These are phyloP conservation scores for Delphinapterus leucas DNA, from an alignment of 2,113 vertebrate species.

Conservation along the genomic window DNA sequence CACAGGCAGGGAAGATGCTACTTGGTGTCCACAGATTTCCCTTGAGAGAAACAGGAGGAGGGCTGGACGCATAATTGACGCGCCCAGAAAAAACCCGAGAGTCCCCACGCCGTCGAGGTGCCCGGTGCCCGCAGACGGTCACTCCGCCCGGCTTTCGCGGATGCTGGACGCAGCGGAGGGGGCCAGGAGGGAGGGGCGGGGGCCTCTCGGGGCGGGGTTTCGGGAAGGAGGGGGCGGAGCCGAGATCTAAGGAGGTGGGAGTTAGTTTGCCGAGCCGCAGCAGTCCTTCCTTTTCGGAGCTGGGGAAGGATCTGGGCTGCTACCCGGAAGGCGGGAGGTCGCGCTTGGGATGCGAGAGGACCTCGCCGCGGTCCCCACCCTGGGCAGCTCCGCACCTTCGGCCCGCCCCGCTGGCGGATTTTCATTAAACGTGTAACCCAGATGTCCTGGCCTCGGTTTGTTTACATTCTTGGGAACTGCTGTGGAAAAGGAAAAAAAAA, in stretches of 20 bases:
- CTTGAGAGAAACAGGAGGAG: neutral
- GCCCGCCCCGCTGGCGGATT: conserved; percentile 17
- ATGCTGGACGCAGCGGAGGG: rapidly evolving
- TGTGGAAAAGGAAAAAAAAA: conserved; percentile 68
- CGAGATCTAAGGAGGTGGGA: rapidly evolving
- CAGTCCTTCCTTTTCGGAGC: neutral
- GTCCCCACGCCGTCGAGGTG: rapidly evolving
- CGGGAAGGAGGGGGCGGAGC: neutral
- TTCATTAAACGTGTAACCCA: conserved; percentile 90
- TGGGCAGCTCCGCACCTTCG: neutral
- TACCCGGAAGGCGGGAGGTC: neutral
- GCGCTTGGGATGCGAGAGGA: rapidly evolving
- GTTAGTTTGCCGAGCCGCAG: rapidly evolving
- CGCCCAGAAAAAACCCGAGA: neutral
- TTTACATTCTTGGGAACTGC: conserved; percentile 90
- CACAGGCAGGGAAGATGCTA: neutral
- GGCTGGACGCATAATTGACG: neutral
- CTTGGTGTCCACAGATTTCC: neutral
- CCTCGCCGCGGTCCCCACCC: neutral
- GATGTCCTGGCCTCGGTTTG: conserved; percentile 90
- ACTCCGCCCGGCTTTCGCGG: rapidly evolving
- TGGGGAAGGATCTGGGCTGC: no score
- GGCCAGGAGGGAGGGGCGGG: rapidly evolving
- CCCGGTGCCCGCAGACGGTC: no score
- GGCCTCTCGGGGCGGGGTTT: neutral